Evolutionary conservation across 2,888 invertebrate genomes (phyloP), one percentile per base, ranked within the genome.

Genomic region (Eulithis prunata): DNA sequence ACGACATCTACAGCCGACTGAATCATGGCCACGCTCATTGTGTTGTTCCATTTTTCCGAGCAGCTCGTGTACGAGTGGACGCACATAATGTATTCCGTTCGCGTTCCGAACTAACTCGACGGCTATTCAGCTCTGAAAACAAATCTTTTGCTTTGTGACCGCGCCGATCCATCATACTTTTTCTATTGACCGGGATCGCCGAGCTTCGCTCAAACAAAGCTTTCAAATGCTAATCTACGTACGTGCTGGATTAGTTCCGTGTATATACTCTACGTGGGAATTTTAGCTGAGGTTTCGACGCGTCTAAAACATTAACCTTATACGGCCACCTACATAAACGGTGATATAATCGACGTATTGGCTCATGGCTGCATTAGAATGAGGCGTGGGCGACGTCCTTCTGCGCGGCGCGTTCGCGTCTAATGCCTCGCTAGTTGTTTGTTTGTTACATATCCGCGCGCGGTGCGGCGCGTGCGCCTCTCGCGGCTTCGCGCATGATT

Each of bases 251-350:
- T 92, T 89, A 87, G 91, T 91, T 89, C 89, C 87, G 87, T 79
- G 77, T 71, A 71, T 75, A 73, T 68, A 73, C 72, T 72, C 82
- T 57, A 83, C 88, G 90, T 91, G 91, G 90, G 91, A 91, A 91
- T 70, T 72, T 72, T 68, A 59, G 73, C 67, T 38, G 63, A 56
- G 66, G 63, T 66, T 64, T 72, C 70, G 69, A 59, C 65, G 75
- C 58, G 82, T 85, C 88, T 86, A 83, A 80, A 87, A 87, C 89
- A 91, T 91, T 90, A 90, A 89, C 91, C 91, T 91, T 91, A 90
- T 91, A 91, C 85, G 91, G 91, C 90, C 89, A 88, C 91, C 91
- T 91, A 91, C 91, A 88, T 87, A 84, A 85, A 81, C 85, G 88
- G 88, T 90, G 91, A 91, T 90, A 90, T 90, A 91, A 91, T 88